A percentile compares a stretch with the other conserved stretches of the same genome.
These are phyloP conservation scores for Alentia gelatinosa DNA, from an alignment of 2,888 invertebrate species.

Conservation along the genomic window DNA sequence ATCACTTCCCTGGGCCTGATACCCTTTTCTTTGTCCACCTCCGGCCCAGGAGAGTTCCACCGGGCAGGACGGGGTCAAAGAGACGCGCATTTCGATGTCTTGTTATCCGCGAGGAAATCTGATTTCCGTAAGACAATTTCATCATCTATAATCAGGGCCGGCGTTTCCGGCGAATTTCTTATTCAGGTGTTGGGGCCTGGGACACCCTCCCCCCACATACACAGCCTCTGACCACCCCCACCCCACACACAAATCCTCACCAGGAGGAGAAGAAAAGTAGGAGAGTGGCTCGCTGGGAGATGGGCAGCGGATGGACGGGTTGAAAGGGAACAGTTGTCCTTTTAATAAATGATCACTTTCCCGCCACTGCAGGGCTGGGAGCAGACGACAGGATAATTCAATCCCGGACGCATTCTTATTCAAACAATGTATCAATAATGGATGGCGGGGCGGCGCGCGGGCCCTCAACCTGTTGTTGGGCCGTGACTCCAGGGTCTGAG, in stretches of 20 bases:
- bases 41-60: neutral
- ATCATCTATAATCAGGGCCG: constrained; percentile 19
- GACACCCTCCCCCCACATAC: neutral
- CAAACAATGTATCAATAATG: constrained; percentile 52
- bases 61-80: constrained; percentile 1
- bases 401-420: constrained; percentile 42
- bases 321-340: neutral
- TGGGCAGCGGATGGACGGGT: neutral
- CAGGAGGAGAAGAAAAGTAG: neutral
- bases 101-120: neutral
- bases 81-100: constrained; percentile 38
- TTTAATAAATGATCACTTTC: constrained; percentile 8
- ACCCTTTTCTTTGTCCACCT: neutral
- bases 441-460: neutral
- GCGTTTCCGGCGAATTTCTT: neutral
- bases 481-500: neutral
- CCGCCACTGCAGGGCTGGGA: neutral
- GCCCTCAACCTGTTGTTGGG: constrained; percentile 22
- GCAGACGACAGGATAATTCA: constrained; percentile 33
- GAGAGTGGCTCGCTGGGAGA: neutral
- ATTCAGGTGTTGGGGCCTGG: neutral
- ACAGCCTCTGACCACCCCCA: too few species aligned
- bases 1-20: too few species aligned
- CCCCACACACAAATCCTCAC: too few species aligned
- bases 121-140: constrained; percentile 49